phyloP scores from a whole-genome alignment of 2,113 vertebrate species.

The Rostratula benghalensis region DNA sequence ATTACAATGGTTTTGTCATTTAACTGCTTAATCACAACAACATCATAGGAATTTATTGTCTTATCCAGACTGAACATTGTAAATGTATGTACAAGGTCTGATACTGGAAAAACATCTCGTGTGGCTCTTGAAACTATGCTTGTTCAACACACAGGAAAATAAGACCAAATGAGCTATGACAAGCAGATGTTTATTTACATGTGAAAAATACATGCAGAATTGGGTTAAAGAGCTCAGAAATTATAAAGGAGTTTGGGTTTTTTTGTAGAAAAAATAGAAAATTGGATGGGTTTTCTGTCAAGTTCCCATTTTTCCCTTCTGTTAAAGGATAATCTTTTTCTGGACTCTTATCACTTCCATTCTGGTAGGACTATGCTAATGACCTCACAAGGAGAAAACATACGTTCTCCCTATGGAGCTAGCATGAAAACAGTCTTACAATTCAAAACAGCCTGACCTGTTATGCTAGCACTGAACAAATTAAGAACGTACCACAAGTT shows the following conservation, averaged over 20 bases:
- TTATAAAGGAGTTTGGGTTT: neutral
- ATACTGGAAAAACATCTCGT: neutral
- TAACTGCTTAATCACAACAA: neutral
- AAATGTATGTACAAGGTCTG: neutral
- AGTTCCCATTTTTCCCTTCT: neutral
- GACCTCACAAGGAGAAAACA: constrained; percentile 71
- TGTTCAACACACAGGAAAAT: neutral
- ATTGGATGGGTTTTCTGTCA: neutral
- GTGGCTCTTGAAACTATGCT: neutral
- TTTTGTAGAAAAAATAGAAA: neutral
- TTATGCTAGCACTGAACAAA: constrained; percentile 35
- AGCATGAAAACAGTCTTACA: constrained; percentile 35
- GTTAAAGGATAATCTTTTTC: neutral
- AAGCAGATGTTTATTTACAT: neutral
- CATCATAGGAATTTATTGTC: neutral
- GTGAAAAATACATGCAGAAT: neutral
- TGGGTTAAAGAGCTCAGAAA: neutral
- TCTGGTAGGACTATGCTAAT: constrained; percentile 46
- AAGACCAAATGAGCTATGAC: neutral
- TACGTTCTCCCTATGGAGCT: constrained; percentile 19
- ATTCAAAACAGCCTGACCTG: constrained; percentile 45
- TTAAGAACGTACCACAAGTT: constrained; percentile 41
- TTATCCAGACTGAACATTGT: neutral
- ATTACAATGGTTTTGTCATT: neutral
- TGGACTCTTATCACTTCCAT: neutral